Evolutionary conservation across 2,113 vertebrate genomes (phyloP).

Genomic region (Donacobius atricapilla): DNA sequence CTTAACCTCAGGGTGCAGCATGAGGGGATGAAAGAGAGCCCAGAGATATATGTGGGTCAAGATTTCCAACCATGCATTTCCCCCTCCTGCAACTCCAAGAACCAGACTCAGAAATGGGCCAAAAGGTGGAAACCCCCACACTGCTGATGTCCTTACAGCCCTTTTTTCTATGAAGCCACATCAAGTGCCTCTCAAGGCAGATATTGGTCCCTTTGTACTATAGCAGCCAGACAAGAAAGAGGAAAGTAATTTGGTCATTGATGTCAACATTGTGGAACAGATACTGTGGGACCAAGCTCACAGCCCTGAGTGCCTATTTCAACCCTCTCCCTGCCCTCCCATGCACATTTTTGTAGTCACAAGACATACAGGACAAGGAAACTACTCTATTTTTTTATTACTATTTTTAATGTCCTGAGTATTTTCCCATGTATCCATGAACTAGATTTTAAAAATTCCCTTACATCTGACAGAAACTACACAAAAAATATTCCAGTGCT

Average conservation of each 20-base stretch:
- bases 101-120: not conserved
- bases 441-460: not conserved
- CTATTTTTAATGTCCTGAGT: not conserved
- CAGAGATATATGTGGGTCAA: accelerated
- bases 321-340: not conserved
- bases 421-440: not conserved
- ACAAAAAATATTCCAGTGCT: not conserved
- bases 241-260: not conserved
- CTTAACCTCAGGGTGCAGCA: not conserved
- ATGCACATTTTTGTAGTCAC: not conserved
- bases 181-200: not conserved
- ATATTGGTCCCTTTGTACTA: not conserved
- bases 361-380: not conserved
- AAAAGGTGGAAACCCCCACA: not conserved
- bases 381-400: not conserved
- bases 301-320: not conserved
- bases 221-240: not conserved
- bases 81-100: not conserved
- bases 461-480: not conserved
- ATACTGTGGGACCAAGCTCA: not conserved
- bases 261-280: not conserved
- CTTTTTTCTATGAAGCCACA: not conserved
- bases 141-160: not conserved
- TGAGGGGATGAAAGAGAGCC: not conserved
- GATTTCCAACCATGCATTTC: not conserved